A percentile compares a stretch with the other conserved stretches of the same genome.
Conservation (phyloP, 2,113 vertebrate genomes). For the Neolamprologus fasciatus region DNA sequence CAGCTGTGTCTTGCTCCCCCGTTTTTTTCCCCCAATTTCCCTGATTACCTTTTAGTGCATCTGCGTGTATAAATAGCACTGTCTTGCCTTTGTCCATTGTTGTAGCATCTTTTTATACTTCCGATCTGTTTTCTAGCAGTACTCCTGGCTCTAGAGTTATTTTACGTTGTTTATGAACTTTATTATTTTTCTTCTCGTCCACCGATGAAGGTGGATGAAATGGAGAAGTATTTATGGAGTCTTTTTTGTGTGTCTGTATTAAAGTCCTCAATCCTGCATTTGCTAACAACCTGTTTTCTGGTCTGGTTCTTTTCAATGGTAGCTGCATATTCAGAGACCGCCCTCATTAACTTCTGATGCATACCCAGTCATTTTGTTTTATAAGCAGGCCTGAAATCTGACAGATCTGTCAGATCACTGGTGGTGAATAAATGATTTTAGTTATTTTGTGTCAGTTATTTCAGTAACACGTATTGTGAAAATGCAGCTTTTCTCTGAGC, state of each 20-base stretch:
- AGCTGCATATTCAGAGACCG: not conserved
- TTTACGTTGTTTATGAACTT: not conserved
- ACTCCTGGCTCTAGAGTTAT: not conserved
- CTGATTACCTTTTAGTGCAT: not conserved
- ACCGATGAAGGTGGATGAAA: not conserved
- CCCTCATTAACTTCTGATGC: not conserved
- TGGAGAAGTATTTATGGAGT: not conserved
- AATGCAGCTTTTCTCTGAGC: not conserved
- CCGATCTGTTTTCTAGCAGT: not conserved
- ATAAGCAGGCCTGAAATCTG: not conserved
- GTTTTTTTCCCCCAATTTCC: rapidly evolving
- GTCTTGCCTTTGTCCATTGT: not conserved
- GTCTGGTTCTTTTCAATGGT: not conserved
- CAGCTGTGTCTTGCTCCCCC: not conserved
- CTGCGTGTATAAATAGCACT: not conserved
- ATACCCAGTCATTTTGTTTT: not conserved
- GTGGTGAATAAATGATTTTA: not conserved
- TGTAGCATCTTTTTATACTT: not conserved
- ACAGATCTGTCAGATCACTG: not conserved
- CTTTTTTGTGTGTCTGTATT: not conserved
- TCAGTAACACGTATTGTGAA: not conserved
- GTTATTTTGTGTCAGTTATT: not conserved
- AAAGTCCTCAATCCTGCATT: not conserved
- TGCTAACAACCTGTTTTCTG: not conserved
- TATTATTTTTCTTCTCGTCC: not conserved